These are phyloP conservation scores for Microtus richardsoni DNA, from an alignment of 2,113 vertebrate species.

Conservation along the genomic window DNA sequence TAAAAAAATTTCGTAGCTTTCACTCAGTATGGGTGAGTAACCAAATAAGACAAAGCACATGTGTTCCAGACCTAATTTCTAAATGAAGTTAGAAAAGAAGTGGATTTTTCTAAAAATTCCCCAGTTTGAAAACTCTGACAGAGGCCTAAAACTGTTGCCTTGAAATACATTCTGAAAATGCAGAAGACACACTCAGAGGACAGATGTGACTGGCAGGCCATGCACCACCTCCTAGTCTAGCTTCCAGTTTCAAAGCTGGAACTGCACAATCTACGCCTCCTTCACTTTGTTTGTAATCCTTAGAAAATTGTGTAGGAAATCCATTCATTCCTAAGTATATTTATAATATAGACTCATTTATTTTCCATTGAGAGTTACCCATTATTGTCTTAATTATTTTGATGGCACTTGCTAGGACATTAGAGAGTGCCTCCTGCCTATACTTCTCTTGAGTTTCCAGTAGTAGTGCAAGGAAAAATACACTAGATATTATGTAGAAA, in stretches of 20 bases:
- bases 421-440: background rate
- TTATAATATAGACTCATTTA: background rate
- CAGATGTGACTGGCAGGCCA: background rate
- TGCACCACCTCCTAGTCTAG: background rate
- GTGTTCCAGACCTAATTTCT: background rate
- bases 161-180: background rate
- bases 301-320: slow-evolving; percentile 11
- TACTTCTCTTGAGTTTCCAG: background rate
- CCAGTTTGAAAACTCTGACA: background rate
- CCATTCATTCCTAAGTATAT: background rate
- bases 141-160: background rate
- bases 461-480: background rate
- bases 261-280: background rate
- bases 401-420: background rate
- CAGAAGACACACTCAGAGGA: background rate
- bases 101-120: background rate
- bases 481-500: background rate
- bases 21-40: background rate
- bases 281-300: background rate
- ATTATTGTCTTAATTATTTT: slow-evolving; percentile 19
- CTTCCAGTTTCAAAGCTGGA: background rate
- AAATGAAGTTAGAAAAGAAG: background rate
- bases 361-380: background rate
- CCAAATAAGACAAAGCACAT: background rate
- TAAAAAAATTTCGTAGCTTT: background rate